Percentiles rank a stretch among this genome's conserved stretches.
phyloP scores from a whole-genome alignment of 1,140 invertebrate species.

The Ooceraea biroi region DNA sequence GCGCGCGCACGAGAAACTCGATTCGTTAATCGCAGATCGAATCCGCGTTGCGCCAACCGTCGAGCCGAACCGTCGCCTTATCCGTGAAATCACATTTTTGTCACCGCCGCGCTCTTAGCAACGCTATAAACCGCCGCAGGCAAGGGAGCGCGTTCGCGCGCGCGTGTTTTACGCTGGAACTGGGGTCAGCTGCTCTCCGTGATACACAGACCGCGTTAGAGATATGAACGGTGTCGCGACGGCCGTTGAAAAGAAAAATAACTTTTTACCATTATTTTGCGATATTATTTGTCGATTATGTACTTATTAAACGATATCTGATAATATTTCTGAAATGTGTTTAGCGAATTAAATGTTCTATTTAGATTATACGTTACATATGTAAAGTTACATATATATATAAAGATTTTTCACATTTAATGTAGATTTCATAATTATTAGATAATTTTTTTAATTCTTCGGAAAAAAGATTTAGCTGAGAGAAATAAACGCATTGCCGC shows the following conservation, averaged over 20 bases:
- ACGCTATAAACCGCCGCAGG: slow-evolving; percentile 31
- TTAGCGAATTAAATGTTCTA: too few relatives aligned
- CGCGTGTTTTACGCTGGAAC: slow-evolving; percentile 11
- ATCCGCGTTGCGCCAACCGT: slow-evolving; percentile 38
- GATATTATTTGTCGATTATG: not conserved
- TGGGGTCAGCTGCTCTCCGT: slow-evolving; percentile 43
- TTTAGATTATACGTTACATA: too few relatives aligned
- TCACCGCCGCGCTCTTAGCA: slow-evolving; percentile 60
- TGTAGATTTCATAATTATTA: too few relatives aligned
- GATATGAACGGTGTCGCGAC: slow-evolving; percentile 44
- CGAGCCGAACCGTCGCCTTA: slow-evolving; percentile 29
- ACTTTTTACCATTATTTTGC: not conserved
- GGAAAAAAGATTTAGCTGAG: too few relatives aligned
- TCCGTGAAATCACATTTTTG: slow-evolving; percentile 69
- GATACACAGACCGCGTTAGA: slow-evolving; percentile 5
- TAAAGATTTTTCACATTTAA: too few relatives aligned
- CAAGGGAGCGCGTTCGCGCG: not conserved
- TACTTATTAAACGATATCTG: too few relatives aligned
- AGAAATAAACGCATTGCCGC: too few relatives aligned
- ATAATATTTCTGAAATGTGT: too few relatives aligned
- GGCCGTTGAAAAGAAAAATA: slow-evolving; percentile 25
- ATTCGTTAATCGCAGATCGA: slow-evolving; percentile 77
- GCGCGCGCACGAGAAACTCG: slow-evolving; percentile 72
- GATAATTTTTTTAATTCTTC: too few relatives aligned
- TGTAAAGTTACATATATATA: too few relatives aligned